Conservation (phyloP, 2,797 vertebrate genomes). For the Alca torda region DNA sequence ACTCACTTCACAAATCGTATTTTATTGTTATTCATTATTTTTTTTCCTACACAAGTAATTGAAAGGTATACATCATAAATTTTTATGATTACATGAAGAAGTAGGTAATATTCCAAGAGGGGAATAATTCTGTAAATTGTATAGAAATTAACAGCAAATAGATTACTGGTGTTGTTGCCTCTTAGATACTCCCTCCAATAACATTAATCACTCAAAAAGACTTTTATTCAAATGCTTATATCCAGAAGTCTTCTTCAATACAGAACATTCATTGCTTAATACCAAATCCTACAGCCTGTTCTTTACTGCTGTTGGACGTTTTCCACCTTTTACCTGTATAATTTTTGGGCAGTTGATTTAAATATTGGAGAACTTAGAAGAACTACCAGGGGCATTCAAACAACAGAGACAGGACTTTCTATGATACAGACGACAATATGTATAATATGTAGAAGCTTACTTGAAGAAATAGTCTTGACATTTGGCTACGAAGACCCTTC, state of each 20-base stretch:
- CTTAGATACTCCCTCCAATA: not conserved
- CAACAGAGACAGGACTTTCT: not conserved
- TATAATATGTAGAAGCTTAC: not conserved
- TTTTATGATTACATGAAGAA: constrained; percentile 66
- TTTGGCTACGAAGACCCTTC: not conserved
- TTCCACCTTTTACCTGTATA: not conserved
- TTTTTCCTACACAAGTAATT: constrained; percentile 29
- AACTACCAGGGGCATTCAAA: not conserved
- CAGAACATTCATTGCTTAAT: not conserved
- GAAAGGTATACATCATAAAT: constrained; percentile 53
- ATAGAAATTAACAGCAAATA: constrained; percentile 44
- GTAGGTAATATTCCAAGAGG: constrained; percentile 36
- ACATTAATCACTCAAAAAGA: not conserved
- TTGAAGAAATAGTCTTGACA: not conserved
- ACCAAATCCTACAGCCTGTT: not conserved
- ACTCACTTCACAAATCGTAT: constrained; percentile 30
- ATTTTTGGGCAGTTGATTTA: not conserved
- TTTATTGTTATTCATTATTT: constrained; percentile 37
- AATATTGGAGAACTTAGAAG: not conserved
- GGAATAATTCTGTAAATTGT: constrained; percentile 46
- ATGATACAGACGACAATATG: not conserved
- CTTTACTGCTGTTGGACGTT: not conserved
- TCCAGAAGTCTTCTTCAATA: not conserved
- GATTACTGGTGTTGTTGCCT: not conserved
- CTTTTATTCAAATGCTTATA: not conserved